A percentile compares a stretch with the other conserved stretches of the same genome.
Conservation (phyloP, 2,888 invertebrate genomes). For the Dryococelus australis region DNA sequence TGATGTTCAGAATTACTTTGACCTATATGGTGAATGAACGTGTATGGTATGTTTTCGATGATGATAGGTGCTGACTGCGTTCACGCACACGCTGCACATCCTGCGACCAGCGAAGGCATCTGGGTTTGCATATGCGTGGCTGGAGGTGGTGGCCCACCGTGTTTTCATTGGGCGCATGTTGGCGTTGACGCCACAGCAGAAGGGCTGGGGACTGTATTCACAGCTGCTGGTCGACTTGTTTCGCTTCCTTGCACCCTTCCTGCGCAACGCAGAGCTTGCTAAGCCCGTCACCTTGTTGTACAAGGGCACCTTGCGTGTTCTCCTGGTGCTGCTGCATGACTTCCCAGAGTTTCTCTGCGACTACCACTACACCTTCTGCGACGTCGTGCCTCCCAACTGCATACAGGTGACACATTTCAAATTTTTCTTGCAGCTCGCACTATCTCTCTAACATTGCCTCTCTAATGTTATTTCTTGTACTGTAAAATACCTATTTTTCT, state of each 20-base stretch:
- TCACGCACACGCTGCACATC: conserved; percentile 94
- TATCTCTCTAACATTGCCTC: too few species aligned
- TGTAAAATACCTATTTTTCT: too few species aligned
- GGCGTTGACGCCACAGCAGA: conserved; percentile 89
- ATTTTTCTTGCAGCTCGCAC: too few species aligned
- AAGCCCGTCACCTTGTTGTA: conserved; percentile 93
- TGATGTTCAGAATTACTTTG: too few species aligned
- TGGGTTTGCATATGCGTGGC: conserved; percentile 98
- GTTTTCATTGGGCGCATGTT: conserved; percentile 94
- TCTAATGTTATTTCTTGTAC: too few species aligned
- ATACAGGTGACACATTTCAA: conserved; percentile 67
- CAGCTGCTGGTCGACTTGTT: conserved; percentile 95
- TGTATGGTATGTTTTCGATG: neutral
- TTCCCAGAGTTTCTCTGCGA: conserved; percentile 99
- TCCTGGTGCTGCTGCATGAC: conserved; percentile 95
- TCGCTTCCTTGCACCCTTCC: conserved; percentile 95
- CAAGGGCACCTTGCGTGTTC: conserved; percentile 93
- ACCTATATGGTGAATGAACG: too few species aligned
- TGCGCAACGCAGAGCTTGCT: conserved; percentile 95
- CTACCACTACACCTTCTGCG: conserved; percentile 98
- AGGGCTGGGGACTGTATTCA: conserved; percentile 98
- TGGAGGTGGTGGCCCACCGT: conserved; percentile 96
- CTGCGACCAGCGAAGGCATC: conserved; percentile 92
- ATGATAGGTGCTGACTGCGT: conserved; percentile 83
- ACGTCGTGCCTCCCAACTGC: conserved; percentile 98